phyloP scores from a whole-genome alignment of 1,140 invertebrate species.

The Lucilia cuprina region DNA sequence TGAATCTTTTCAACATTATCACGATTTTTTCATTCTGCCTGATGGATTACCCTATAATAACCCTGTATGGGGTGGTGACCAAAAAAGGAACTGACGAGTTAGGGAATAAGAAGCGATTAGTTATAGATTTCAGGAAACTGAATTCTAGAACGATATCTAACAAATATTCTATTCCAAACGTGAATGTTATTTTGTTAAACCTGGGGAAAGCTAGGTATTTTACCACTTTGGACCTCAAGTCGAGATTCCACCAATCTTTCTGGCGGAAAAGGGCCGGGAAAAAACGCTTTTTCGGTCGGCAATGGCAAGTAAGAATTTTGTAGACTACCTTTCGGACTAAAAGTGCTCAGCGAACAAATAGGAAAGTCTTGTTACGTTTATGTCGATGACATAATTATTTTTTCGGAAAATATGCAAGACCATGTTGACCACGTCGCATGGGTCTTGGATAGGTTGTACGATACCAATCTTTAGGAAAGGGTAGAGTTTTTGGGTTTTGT shows the following conservation, averaged over 20 bases:
- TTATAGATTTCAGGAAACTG: slow-evolving; percentile 53
- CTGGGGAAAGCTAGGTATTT: slow-evolving; percentile 23
- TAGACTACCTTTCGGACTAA: neutral
- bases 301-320: neutral
- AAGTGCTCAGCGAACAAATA: slow-evolving; percentile 2
- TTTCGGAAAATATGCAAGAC: neutral
- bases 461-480: neutral
- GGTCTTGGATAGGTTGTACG: neutral
- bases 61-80: slow-evolving; percentile 38
- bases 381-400: neutral
- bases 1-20: too few relatives aligned
- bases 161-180: slow-evolving; percentile 34
- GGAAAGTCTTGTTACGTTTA: neutral
- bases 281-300: neutral
- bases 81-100: slow-evolving; percentile 40
- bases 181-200: slow-evolving; percentile 21
- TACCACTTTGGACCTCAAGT: neutral
- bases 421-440: slow-evolving; percentile 7
- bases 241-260: too few relatives aligned
- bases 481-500: slow-evolving; percentile 28
- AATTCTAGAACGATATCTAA: slow-evolving; percentile 35
- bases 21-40: neutral
- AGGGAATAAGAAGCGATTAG: slow-evolving; percentile 49
- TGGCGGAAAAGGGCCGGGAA: neutral
- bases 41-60: neutral